Evolutionary conservation across 2,797 vertebrate species (phyloP).

Genomic region (Monodelphis domestica): DNA sequence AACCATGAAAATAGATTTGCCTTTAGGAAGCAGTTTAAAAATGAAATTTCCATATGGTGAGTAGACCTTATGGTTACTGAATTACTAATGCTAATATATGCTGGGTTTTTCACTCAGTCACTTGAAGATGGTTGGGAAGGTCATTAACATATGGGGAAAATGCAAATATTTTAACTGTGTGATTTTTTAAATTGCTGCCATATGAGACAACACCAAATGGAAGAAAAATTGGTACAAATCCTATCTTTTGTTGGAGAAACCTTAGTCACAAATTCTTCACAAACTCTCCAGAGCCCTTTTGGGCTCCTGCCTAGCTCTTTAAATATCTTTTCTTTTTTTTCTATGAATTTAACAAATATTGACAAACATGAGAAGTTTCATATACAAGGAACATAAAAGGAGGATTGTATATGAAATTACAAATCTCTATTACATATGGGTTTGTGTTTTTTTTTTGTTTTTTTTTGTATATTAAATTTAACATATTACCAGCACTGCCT

Average conservation of each 20-base stretch:
- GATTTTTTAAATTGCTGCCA: conserved; percentile 72
- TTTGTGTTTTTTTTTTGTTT: not conserved
- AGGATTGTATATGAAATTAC: not conserved
- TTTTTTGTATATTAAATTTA: not conserved
- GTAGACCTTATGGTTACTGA: not conserved
- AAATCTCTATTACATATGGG: not conserved
- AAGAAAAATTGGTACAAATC: conserved; percentile 66
- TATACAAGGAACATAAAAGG: not conserved
- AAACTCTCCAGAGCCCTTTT: conserved; percentile 65
- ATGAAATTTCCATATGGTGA: not conserved
- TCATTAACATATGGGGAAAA: conserved; percentile 78
- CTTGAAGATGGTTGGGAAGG: conserved; percentile 71
- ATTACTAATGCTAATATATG: conserved; percentile 67
- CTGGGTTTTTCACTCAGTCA: conserved; percentile 46
- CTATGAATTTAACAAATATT: not conserved
- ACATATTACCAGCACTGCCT: not conserved
- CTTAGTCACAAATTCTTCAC: conserved; percentile 35
- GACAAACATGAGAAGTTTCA: not conserved
- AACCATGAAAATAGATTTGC: not conserved
- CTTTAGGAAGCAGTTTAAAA: conserved; percentile 72
- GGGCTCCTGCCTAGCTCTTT: conserved; percentile 71
- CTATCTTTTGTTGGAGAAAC: conserved; percentile 52
- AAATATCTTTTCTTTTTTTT: not conserved
- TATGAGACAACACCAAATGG: conserved; percentile 34
- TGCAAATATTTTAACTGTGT: conserved; percentile 71